These are phyloP conservation scores for Eriocheir sinensis DNA, from an alignment of 1,140 invertebrate species.

Conservation along the genomic window DNA sequence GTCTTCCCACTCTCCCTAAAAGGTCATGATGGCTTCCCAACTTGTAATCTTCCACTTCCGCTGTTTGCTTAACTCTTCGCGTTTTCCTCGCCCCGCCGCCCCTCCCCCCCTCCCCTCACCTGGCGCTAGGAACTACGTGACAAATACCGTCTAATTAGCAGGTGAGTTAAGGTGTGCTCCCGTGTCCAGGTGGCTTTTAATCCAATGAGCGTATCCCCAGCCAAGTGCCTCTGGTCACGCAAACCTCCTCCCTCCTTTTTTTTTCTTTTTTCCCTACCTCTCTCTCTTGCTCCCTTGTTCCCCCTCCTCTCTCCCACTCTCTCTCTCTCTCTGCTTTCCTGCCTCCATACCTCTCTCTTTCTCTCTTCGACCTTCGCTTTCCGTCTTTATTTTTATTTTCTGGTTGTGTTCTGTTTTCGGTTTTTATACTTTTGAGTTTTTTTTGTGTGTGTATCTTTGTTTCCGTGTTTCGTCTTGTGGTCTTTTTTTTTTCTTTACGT, in stretches of 20 bases:
- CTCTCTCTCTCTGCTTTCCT: neutral
- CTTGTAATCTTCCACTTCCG: no score
- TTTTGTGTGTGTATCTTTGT: neutral
- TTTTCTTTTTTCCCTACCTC: neutral
- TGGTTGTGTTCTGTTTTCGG: neutral
- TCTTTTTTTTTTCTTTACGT: neutral
- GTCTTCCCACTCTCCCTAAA: no score
- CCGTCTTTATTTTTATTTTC: neutral
- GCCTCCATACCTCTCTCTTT: neutral
- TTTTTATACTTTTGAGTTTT: neutral
- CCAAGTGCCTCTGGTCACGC: constrained; percentile 47
- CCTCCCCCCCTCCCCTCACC: neutral
- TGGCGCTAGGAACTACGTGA: neutral
- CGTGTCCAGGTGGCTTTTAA: constrained; percentile 46
- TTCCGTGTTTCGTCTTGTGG: neutral
- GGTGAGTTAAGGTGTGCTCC: constrained; percentile 1
- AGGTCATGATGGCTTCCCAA: no score
- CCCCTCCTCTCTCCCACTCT: neutral
- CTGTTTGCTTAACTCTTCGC: no score
- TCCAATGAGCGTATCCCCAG: constrained; percentile 53
- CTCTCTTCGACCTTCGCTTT: neutral
- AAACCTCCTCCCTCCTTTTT: neutral
- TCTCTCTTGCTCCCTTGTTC: neutral
- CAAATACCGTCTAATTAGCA: constrained; percentile 41
- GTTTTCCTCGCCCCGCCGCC: neutral